Evolutionary conservation across 1,140 invertebrate species (phyloP), one percentile per base, ranked within the genome.

Genomic region (Hermetia illucens): DNA sequence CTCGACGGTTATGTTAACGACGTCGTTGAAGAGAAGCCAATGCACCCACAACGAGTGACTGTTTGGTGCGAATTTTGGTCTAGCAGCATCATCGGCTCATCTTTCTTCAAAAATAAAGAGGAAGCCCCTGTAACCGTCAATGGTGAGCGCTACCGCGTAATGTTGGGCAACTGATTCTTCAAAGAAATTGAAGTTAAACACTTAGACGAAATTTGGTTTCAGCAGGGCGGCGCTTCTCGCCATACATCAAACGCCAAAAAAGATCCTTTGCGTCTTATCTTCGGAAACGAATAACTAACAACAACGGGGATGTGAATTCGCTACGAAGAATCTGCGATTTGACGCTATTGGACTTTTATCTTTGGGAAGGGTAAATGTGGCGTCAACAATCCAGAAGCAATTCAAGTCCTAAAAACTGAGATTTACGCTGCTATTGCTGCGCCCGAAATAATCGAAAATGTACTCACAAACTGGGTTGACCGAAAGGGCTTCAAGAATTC

Each of bases 351-450:
- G 58, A 64, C 43, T 64, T 51, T 53, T 61, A 58, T 43, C 40
- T 61, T 13, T 64, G 53, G 57, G 59, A 64, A 63, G 45, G 43
- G 37, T 27, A 50, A 49, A 38, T 47, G 60, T 29, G 61, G 56
- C 21, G 37, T 36, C 9, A 31, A 44, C 34, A 27, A 47, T 25
- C 45, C 39, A 42, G 30, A 27, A 22, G 33, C 40, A 20, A 42
- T 31, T 38, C 4, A 32, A n/a, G 36, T 13, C 12, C 34, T 18
- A 16, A 16, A 30, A 12, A 16, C 29, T 16, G 17, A 30, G 5
- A 30, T 30, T 30, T n/a, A 30, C 5, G n/a, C 8, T 16, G 32
- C 16, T 18, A 34, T 5, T 34, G 10, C 20, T 16, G 3, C 10
- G 5, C 32, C 32, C 16, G 13, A 34, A 3, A 34, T 4, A 3